Base-by-base conservation (phyloP, 2,113 vertebrate genomes). In the Notothenia rossii region DNA sequence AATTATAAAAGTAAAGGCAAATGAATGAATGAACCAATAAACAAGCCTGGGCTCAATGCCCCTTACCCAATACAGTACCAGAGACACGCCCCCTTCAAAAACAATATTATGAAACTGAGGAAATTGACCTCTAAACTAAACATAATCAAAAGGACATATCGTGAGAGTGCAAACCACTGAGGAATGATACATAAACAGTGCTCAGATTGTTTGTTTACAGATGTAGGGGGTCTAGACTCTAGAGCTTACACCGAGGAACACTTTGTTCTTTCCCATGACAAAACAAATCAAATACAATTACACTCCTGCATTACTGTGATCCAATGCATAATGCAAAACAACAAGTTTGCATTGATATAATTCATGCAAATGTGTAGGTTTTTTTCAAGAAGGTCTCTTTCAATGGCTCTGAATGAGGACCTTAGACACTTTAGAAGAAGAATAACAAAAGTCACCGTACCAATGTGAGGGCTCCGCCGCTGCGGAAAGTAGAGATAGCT, bases 391-490 rank as follows among this genome's bases (percentile, higher is more conserved):
- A 5, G 7, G 36, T 40, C 7, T 40, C 36, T 40, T 6, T 7
- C 5, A 6, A 7, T 40, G 36, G 7, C 2, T 55, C 40, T 10
- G 6, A 43, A 22, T 22, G 4, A 65, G 40, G 3, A 55, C 3
- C 0, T n/a, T 3, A 70, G 15, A 9, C 33, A 72, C 10, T 54
- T 72, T 43, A 33, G 1, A 22, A 81, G 1, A 64, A 66, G 14
- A 84, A 77, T 48, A 65, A 66, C 68, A 13, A 77, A 73, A 5
- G 7, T 45, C n/a, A 69, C 18, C 82, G 4, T 86, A 93, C 88
- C 86, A 46, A 25, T 2, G 45, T 8, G 0, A 60, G 29, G 11
- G 50, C 51, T 3, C 40, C 20, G 50, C 40, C 20, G 50, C 0
- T 29, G n/a, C 29, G 61, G 29, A 83, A 69, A 77, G 70, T 29